These are phyloP conservation scores for Hetaerina titia DNA, from an alignment of 2,888 invertebrate genomes.

Conservation along the genomic window DNA sequence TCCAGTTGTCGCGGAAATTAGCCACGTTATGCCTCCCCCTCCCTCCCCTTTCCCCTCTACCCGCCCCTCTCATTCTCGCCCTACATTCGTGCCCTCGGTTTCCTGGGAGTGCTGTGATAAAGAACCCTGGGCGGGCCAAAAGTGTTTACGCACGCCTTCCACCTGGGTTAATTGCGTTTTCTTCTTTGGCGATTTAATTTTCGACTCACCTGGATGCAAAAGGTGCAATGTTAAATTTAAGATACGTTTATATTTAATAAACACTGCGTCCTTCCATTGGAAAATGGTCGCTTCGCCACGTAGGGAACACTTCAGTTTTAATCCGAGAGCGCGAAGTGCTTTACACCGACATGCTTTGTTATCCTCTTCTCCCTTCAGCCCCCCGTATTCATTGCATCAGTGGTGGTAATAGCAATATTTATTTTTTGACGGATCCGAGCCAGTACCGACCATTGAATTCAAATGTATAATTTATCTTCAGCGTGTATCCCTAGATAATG, in stretches of 20 bases:
- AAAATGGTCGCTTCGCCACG: no score
- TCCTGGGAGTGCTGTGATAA: neutral
- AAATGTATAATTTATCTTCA: no score
- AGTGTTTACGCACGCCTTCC: neutral
- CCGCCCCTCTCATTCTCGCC: neutral
- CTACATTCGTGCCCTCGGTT: neutral
- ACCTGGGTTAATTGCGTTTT: conserved; percentile 28
- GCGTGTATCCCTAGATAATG: no score
- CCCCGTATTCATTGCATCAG: no score
- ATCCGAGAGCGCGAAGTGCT: no score
- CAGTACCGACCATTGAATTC: no score
- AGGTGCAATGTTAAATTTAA: neutral
- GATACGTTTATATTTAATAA: conserved; percentile 32
- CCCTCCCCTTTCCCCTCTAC: no score
- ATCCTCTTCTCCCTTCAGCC: no score
- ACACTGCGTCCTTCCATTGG: neutral
- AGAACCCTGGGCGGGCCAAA: neutral
- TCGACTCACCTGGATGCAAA: neutral
- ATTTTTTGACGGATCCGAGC: no score
- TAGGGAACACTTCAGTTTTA: no score
- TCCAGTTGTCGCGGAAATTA: conserved; percentile 12
- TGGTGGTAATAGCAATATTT: no score
- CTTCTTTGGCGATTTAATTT: conserved; percentile 28
- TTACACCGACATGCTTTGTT: no score
- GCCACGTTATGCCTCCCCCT: neutral